A percentile compares a stretch with the other conserved stretches of the same genome.
phyloP scores from a whole-genome alignment of 2,888 invertebrate species.

The Cerceris rybyensis region DNA sequence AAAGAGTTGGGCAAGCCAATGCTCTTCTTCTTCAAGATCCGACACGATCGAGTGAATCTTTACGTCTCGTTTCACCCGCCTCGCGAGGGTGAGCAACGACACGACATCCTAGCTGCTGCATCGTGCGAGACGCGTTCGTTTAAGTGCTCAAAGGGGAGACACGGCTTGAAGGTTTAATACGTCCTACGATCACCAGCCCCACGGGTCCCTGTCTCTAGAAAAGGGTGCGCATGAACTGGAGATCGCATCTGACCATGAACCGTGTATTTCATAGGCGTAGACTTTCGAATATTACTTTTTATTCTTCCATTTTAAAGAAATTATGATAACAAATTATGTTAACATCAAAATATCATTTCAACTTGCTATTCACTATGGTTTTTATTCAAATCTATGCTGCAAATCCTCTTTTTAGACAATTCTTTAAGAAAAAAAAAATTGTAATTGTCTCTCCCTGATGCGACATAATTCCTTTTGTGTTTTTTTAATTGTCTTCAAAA shows the following conservation, averaged over 20 bases:
- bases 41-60: conserved; percentile 55
- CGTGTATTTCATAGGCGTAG: conserved; percentile 22
- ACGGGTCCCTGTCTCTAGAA: conserved; percentile 38
- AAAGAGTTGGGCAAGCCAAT: conserved; percentile 12
- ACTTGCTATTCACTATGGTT: no score
- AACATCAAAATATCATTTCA: no score
- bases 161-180: conserved; percentile 58
- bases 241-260: conserved; percentile 28
- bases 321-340: no score
- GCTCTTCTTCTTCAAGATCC: conserved; percentile 44
- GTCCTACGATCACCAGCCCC: conserved; percentile 44
- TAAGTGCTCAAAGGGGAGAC: conserved; percentile 55
- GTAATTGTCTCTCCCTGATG: no score
- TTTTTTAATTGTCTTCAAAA: no score
- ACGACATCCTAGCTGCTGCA: conserved; percentile 42
- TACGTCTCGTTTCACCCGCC: conserved; percentile 56
- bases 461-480: no score
- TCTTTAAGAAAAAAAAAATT: no score
- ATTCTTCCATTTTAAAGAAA: neutral
- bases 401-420: no score
- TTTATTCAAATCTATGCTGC: no score
- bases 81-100: conserved; percentile 53
- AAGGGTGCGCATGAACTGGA: conserved; percentile 41
- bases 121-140: conserved; percentile 55
- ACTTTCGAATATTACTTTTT: neutral